Evolutionary conservation across 1,140 invertebrate species (phyloP).

Genomic region (Zelostemma sp.): DNA sequence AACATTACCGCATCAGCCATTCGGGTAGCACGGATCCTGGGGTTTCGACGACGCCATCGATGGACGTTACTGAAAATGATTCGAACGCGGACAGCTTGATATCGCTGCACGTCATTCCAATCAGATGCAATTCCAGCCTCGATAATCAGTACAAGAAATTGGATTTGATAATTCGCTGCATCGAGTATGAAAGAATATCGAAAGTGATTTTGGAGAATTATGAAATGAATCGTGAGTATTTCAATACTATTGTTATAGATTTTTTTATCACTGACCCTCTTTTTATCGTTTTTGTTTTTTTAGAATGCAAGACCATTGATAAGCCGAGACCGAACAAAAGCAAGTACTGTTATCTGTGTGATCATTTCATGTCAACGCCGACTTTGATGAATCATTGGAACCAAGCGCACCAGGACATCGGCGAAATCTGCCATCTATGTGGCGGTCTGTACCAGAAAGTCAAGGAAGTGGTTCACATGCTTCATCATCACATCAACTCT

Average conservation of each 20-base stretch:
- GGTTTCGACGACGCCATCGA: not conserved
- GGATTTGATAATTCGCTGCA: not conserved
- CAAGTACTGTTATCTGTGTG: conserved; percentile 1
- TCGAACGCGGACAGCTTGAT: not conserved
- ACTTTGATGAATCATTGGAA: conserved; percentile 8
- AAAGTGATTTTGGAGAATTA: not conserved
- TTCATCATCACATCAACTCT: conserved; percentile 17
- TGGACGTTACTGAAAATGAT: not conserved
- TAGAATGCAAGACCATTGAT: too few relatives aligned
- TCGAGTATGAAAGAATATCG: not conserved
- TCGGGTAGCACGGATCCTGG: not conserved
- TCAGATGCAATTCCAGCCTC: not conserved
- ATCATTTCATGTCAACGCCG: not conserved
- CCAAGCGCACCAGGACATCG: conserved; percentile 9
- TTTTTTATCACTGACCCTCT: too few relatives aligned
- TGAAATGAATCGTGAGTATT: not conserved
- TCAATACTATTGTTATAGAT: not conserved
- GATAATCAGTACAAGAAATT: not conserved
- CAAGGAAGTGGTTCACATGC: conserved; percentile 18
- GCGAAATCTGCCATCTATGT: conserved; percentile 26
- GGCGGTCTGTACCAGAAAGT: conserved; percentile 9
- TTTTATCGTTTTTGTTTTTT: not conserved
- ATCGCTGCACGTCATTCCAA: not conserved
- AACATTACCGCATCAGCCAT: not conserved
- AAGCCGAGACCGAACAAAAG: too few relatives aligned